Evolutionary conservation across 1,140 invertebrate genomes (phyloP).

Genomic region (Bombus vancouverensis): DNA sequence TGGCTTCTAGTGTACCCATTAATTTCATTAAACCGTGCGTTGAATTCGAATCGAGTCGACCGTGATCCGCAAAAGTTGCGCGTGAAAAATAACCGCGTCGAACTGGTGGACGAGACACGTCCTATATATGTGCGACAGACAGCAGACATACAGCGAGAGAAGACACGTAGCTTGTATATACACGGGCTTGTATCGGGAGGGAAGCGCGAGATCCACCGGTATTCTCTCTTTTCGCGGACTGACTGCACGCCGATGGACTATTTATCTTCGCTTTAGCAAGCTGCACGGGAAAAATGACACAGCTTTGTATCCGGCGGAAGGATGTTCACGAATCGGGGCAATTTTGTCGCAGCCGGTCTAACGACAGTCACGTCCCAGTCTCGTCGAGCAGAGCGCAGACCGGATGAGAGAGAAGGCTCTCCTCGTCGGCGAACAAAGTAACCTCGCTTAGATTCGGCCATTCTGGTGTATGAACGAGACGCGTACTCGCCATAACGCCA

Average conservation of each 20-base stretch:
- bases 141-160: neutral
- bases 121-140: constrained; percentile 24
- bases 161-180: neutral
- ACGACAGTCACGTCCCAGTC: constrained; percentile 62
- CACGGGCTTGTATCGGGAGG: constrained; percentile 33
- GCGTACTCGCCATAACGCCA: constrained; percentile 48
- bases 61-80: constrained; percentile 25
- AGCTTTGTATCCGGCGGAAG: constrained; percentile 72
- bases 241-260: constrained; percentile 65
- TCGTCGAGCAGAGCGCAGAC: constrained; percentile 1
- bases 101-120: constrained; percentile 39
- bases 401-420: neutral
- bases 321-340: constrained; percentile 70
- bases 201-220: constrained; percentile 44
- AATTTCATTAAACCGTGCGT: constrained; percentile 43
- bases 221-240: constrained; percentile 35
- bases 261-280: constrained; percentile 73
- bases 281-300: constrained; percentile 67
- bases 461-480: constrained; percentile 46
- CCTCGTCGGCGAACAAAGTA: constrained; percentile 60
- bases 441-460: constrained; percentile 21
- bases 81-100: constrained; percentile 60
- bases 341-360: constrained; percentile 69
- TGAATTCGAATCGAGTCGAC: constrained; percentile 30
- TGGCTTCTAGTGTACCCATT: constrained; percentile 28